Conservation (phyloP, 1,140 invertebrate genomes). For the Thaumatotibia leucotreta region DNA sequence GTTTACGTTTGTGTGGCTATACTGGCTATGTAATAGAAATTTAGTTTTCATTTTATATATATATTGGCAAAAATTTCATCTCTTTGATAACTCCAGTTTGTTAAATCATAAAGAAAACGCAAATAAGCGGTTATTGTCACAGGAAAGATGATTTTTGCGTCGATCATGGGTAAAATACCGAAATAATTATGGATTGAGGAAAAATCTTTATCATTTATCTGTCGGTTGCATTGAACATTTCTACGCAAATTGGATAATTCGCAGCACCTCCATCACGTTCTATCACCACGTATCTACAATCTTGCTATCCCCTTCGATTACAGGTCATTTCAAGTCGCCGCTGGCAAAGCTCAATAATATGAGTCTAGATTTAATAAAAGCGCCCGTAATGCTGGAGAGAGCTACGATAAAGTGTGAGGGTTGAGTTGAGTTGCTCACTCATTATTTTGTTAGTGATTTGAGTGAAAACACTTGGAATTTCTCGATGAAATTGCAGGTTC, state of each 20-base stretch:
- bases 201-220: background rate
- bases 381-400: constrained; percentile 36
- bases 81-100: too few species aligned
- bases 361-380: constrained; percentile 50
- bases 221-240: constrained; percentile 15
- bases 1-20: too few species aligned
- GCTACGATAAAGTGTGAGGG: constrained; percentile 46
- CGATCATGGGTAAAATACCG: too few species aligned
- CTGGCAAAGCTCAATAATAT: constrained; percentile 42
- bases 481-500: constrained; percentile 45
- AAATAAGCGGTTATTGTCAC: too few species aligned
- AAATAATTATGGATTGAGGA: background rate
- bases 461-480: constrained; percentile 53
- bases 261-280: constrained; percentile 16
- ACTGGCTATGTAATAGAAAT: too few species aligned
- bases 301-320: constrained; percentile 26
- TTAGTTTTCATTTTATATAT: too few species aligned
- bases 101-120: too few species aligned
- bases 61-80: too few species aligned
- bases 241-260: constrained; percentile 20
- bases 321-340: constrained; percentile 29
- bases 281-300: constrained; percentile 19
- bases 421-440: constrained; percentile 36
- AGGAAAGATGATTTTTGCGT: too few species aligned
- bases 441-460: constrained; percentile 55